Conservation (phyloP, 2,797 vertebrate genomes). For the Ispidina picta region DNA sequence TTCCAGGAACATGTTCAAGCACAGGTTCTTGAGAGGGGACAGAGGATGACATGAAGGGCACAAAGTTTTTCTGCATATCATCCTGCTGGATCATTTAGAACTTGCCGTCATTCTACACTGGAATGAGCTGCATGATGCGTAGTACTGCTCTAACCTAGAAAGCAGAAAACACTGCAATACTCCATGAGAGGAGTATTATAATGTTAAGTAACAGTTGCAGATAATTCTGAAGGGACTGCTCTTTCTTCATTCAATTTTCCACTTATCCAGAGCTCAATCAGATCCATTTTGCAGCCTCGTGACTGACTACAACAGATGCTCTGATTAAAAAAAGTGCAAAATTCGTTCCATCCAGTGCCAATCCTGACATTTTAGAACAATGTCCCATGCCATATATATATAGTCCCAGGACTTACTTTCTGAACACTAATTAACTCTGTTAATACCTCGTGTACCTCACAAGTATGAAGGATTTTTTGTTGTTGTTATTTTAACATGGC, state of each 20-base stretch:
- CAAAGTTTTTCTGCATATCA: not conserved
- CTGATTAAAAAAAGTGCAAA: not conserved
- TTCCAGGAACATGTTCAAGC: not conserved
- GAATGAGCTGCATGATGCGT: fast-evolving
- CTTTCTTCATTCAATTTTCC: not conserved
- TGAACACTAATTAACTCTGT: not conserved
- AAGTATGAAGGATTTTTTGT: not conserved
- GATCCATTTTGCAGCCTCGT: not conserved
- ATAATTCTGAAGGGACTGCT: not conserved
- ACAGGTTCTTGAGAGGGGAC: not conserved
- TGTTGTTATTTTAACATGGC: not conserved
- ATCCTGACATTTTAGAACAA: not conserved
- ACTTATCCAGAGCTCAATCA: not conserved
- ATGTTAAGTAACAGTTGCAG: not conserved
- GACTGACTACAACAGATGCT: not conserved
- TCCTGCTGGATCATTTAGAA: not conserved
- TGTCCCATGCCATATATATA: not conserved
- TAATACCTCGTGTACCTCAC: not conserved
- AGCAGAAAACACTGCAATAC: not conserved
- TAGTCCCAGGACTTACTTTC: not conserved
- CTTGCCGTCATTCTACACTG: not conserved
- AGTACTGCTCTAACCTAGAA: not conserved
- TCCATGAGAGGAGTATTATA: not conserved
- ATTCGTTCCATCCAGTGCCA: not conserved
- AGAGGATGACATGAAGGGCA: not conserved